Evolutionary conservation across 2,113 vertebrate species (phyloP).

Genomic region (Desmodus rotundus): DNA sequence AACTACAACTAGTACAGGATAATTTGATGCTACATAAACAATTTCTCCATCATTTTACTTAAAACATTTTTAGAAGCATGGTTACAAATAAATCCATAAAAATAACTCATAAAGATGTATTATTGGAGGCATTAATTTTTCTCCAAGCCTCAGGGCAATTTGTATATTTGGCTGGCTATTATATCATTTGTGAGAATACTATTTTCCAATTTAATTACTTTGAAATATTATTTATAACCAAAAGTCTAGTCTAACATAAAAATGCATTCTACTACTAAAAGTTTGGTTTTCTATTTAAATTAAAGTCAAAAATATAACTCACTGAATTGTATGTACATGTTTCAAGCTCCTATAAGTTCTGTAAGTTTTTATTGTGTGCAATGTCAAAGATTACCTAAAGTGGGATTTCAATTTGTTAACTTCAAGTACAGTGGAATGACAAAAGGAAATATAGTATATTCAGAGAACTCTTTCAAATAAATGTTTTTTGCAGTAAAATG

Average conservation of each 20-base stretch:
- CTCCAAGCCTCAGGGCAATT: conserved; percentile 28
- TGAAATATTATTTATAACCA: conserved; percentile 71
- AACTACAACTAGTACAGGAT: neutral
- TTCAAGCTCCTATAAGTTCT: neutral
- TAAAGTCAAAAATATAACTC: neutral
- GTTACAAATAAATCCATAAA: conserved; percentile 19
- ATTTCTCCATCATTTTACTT: neutral
- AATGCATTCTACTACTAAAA: conserved; percentile 58
- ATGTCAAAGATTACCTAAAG: neutral
- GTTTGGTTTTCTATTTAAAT: conserved; percentile 52
- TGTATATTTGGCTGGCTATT: conserved; percentile 40
- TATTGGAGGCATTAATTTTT: neutral
- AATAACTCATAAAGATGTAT: conserved; percentile 31
- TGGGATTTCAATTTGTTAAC: neutral
- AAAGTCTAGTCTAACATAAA: conserved; percentile 66
- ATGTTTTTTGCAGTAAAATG: neutral
- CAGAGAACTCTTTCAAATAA: neutral
- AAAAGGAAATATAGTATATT: neutral
- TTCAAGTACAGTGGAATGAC: neutral
- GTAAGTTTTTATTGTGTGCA: neutral
- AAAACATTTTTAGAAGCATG: neutral
- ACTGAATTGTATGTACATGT: neutral
- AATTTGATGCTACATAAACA: neutral
- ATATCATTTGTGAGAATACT: conserved; percentile 53
- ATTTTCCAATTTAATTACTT: conserved; percentile 68